A percentile compares a stretch with the other conserved stretches of the same genome.
phyloP scores from a whole-genome alignment of 2,113 vertebrate genomes.

The Dipodomys ordii region DNA sequence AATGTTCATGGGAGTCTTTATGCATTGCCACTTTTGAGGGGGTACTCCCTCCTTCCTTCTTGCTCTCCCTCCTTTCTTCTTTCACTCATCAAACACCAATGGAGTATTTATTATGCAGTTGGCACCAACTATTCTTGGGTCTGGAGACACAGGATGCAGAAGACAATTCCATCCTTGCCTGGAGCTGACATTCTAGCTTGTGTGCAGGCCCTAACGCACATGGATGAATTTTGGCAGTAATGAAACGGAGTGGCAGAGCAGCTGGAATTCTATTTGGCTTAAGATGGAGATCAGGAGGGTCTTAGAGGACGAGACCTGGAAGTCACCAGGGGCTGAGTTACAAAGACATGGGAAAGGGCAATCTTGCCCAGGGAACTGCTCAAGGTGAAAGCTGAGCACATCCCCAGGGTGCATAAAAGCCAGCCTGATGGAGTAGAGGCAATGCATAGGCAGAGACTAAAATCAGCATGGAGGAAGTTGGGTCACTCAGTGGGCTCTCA shows the following conservation, averaged over 20 bases:
- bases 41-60: not conserved
- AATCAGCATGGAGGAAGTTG: accelerated
- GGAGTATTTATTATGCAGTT: not conserved
- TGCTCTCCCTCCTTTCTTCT: not conserved
- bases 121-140: not conserved
- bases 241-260: not conserved
- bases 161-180: not conserved
- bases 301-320: not conserved
- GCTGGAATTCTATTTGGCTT: not conserved
- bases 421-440: not conserved
- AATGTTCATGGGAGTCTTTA: not conserved
- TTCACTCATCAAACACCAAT: not conserved
- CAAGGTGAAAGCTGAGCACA: not conserved
- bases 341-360: not conserved
- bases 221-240: not conserved
- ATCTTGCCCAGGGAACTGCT: not conserved
- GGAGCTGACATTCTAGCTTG: not conserved
- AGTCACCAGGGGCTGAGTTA: not conserved
- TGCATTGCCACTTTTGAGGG: not conserved
- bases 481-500: accelerated
- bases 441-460: not conserved
- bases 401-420: not conserved
- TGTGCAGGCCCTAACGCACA: not conserved
- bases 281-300: not conserved
- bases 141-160: not conserved